Conservation (phyloP, 2,797 vertebrate species). For the Macroramphosus scolopax region DNA sequence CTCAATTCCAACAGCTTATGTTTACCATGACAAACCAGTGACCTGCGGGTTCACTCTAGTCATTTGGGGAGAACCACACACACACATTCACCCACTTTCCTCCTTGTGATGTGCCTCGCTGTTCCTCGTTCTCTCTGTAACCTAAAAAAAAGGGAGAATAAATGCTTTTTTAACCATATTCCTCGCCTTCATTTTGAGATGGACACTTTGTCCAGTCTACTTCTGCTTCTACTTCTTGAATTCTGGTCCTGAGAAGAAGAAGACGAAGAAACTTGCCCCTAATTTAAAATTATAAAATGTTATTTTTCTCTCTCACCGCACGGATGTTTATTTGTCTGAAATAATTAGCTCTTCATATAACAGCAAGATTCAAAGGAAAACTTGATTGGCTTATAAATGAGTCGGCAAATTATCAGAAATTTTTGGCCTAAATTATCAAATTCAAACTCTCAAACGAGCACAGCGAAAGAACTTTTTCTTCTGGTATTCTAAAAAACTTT, state of each 20-base stretch:
- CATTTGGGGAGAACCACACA: constrained; percentile 62
- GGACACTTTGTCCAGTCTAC: too few relatives aligned
- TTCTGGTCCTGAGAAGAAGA: too few relatives aligned
- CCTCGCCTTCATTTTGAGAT: constrained; percentile 28
- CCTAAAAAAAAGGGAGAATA: constrained; percentile 29
- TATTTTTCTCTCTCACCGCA: too few relatives aligned
- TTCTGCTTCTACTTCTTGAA: too few relatives aligned
- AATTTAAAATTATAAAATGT: too few relatives aligned
- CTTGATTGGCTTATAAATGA: not conserved
- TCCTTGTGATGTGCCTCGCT: constrained; percentile 12
- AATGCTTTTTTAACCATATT: constrained; percentile 8
- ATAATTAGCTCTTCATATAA: too few relatives aligned
- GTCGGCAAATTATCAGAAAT: not conserved
- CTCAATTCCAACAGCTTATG: constrained; percentile 70
- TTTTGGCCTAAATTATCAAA: too few relatives aligned
- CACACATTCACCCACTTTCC: constrained; percentile 26
- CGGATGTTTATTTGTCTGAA: too few relatives aligned
- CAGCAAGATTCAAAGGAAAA: not conserved
- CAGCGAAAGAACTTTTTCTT: too few relatives aligned
- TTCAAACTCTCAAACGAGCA: not conserved
- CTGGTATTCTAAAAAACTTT: too few relatives aligned
- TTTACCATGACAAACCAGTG: constrained; percentile 72
- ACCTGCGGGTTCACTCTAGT: constrained; percentile 78
- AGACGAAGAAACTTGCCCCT: too few relatives aligned
- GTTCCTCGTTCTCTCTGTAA: constrained; percentile 5